Conservation (phyloP, 2,888 invertebrate species). For the Chloroclysta siterata region DNA sequence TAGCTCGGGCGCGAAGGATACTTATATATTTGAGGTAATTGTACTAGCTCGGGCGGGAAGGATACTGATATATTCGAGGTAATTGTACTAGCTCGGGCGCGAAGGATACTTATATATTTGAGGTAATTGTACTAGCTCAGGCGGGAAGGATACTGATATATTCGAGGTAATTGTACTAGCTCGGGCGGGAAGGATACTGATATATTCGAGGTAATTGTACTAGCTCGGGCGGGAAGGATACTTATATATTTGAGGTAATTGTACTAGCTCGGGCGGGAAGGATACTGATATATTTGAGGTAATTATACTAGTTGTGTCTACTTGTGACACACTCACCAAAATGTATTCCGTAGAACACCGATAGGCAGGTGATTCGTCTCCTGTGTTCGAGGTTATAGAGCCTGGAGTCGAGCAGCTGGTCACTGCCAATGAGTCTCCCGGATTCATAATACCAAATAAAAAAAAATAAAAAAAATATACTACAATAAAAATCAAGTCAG, state of each 20-base stretch:
- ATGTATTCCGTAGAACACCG: too few species aligned
- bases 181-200: slow-evolving; percentile 89
- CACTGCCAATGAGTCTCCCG: too few species aligned
- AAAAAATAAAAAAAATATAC: too few species aligned
- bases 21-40: slow-evolving; percentile 88
- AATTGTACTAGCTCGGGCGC: slow-evolving; percentile 87
- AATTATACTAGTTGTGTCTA: too few species aligned
- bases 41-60: slow-evolving; percentile 88
- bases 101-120: slow-evolving; percentile 87
- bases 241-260: slow-evolving; percentile 88
- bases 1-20: slow-evolving; percentile 89
- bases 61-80: slow-evolving; percentile 89
- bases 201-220: slow-evolving; percentile 86
- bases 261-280: slow-evolving; percentile 88
- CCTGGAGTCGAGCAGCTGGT: too few species aligned
- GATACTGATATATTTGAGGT: slow-evolving; percentile 89
- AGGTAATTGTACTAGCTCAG: slow-evolving; percentile 86
- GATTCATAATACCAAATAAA: too few species aligned
- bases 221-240: slow-evolving; percentile 89
- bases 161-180: slow-evolving; percentile 85
- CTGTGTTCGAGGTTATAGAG: too few species aligned
- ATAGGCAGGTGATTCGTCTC: too few species aligned
- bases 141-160: slow-evolving; percentile 88
- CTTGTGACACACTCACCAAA: too few species aligned
- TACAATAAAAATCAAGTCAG: too few species aligned